phyloP scores from a whole-genome alignment of 2,113 vertebrate species.

The Tetraodon nigroviridis region DNA sequence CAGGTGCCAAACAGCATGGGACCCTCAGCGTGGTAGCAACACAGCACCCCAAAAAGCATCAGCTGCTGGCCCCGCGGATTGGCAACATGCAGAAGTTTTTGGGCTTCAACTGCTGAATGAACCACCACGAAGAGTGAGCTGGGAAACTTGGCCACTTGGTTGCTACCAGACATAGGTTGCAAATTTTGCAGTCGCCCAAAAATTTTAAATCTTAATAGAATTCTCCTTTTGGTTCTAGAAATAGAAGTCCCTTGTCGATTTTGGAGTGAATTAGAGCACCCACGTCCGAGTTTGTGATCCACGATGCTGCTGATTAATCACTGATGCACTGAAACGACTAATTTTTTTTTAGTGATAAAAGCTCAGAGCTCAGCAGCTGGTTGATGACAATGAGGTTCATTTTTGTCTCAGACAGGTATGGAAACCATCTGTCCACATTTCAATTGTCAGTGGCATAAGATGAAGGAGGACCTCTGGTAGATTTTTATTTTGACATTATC shows the following conservation, averaged over 20 bases:
- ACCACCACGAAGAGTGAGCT: constrained; percentile 39
- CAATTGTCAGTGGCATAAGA: no score
- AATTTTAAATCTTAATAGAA: not conserved
- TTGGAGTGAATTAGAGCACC: not conserved
- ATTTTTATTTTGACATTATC: no score
- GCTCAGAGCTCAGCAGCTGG: not conserved
- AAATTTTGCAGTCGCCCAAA: not conserved
- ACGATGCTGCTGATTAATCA: not conserved
- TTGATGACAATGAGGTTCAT: not conserved
- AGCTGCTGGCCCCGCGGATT: constrained; percentile 41
- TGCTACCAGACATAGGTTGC: not conserved
- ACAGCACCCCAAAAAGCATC: constrained; percentile 23
- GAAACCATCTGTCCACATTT: no score
- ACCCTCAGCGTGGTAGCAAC: not conserved
- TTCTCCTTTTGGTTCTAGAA: not conserved
- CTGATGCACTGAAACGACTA: not conserved
- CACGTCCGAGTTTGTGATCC: not conserved
- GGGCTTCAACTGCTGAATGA: constrained; percentile 35
- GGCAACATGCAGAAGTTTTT: constrained; percentile 28
- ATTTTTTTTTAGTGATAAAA: not conserved
- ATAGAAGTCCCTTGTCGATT: not conserved
- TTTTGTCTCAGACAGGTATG: not conserved
- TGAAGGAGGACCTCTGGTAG: no score
- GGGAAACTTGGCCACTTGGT: not conserved
- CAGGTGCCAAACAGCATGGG: constrained; percentile 34